Conservation (phyloP, 2,113 vertebrate genomes). For the Stomatorhinus ivindoensis region DNA sequence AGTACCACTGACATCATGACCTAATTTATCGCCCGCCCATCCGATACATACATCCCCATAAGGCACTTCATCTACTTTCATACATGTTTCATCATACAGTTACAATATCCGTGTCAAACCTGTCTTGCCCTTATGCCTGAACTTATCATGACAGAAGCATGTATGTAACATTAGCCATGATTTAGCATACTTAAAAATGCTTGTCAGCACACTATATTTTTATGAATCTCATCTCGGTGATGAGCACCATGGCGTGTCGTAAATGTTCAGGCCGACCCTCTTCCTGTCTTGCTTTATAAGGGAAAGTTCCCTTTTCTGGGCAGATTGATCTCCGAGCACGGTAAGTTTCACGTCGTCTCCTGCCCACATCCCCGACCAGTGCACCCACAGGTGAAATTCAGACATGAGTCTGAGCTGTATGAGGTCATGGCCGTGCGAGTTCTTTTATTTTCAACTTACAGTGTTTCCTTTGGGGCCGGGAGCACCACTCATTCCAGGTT, state of each 20-base stretch:
- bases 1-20: background rate
- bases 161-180: background rate
- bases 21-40: background rate
- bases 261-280: background rate
- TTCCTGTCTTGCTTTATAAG: background rate
- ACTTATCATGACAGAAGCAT: background rate
- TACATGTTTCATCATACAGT: background rate
- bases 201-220: background rate
- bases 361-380: background rate
- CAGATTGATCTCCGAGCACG: background rate
- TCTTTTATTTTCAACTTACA: conserved; percentile 51
- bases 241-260: background rate
- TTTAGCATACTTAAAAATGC: background rate
- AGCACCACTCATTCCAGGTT: conserved; percentile 54
- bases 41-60: background rate
- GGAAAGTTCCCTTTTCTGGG: background rate
- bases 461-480: conserved; percentile 68
- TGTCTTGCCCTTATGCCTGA: background rate
- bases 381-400: background rate
- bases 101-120: background rate
- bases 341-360: background rate
- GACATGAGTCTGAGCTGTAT: background rate
- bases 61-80: background rate
- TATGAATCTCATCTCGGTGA: background rate
- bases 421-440: background rate